Base-by-base conservation (phyloP, 1,140 invertebrate species). In the Tetramorium simillimum region DNA sequence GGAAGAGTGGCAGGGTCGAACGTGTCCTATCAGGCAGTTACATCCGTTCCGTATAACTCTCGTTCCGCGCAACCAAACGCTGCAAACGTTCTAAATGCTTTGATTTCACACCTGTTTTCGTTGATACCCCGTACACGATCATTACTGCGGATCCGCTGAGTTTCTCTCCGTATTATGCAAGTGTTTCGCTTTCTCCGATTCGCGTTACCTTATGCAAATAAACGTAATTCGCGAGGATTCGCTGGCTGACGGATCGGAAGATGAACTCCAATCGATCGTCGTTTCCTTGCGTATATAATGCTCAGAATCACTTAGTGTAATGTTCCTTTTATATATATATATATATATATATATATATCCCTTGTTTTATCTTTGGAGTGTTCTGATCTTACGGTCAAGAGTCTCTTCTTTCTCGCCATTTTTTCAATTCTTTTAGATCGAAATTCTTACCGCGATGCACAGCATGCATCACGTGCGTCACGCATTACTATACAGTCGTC, bases 141-240 rank as follows among this genome's bases (percentile, higher is more conserved):
- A 60, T 84, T 84, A 60, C 40, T 43, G 24, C 46, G 51, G 37
- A 58, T 70, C 37, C 14, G 21, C 46, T 9, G 33, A 81, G 65
- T 81, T 58, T 81, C 49, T 70, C 62, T 81, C 33, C n/a, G 33
- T 81, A 69, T 53, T 21, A 81, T 69, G 63, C 65, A 56, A 81
- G 21, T 70, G 49, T 81, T 14, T 81, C 46, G n/a, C 46, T 81
- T 78, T 65, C 40, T 78, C 24, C 58, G 18, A 65, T 63, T 77
- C 60, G 24, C 56, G 58, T 63, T 77, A 77, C 40, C 24, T 33
- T 78, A 65, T 40, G 58, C 58, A 46, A 63, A 63, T 65, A 65
- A 24, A 63, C 18, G 12, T 78, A 46, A 77, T 46, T 28, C 6
- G 18, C 16, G 40, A 63, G 56, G 43, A 28, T 46, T 33, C 24